phyloP scores from a whole-genome alignment of 2,113 vertebrate genomes.

The Embiotoca jacksoni region DNA sequence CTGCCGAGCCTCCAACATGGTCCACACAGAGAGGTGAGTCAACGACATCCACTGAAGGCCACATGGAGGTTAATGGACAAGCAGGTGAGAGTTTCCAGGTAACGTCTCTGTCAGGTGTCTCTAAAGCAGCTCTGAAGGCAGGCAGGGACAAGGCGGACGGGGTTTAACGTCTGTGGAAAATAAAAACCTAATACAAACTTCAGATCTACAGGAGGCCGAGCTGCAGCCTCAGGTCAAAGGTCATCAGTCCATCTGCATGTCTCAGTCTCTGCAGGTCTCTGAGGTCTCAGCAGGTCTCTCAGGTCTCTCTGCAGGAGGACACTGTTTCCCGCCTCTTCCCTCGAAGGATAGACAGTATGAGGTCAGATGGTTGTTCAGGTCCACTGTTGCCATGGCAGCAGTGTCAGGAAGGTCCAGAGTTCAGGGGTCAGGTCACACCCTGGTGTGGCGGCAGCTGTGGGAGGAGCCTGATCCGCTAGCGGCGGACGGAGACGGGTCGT shows the following conservation, averaged over 20 bases:
- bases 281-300: constrained; percentile 44
- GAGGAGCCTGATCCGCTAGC: constrained; percentile 83
- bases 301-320: constrained; percentile 12
- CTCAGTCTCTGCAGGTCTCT: constrained; percentile 24
- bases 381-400: constrained; percentile 47
- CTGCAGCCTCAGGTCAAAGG: constrained; percentile 37
- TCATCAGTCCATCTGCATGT: constrained; percentile 12
- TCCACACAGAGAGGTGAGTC: constrained; percentile 35
- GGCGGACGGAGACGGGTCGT: constrained; percentile 85
- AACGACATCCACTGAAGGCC: constrained; percentile 72
- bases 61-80: constrained; percentile 70
- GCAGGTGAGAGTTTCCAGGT: constrained; percentile 62
- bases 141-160: constrained; percentile 74
- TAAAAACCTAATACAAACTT: constrained; percentile 62
- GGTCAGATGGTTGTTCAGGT: constrained; percentile 80
- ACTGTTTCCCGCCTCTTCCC: constrained; percentile 53
- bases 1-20: constrained; percentile 31
- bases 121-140: constrained; percentile 76
- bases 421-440: constrained; percentile 82
- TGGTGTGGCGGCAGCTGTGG: constrained; percentile 90
- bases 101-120: constrained; percentile 38
- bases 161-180: constrained; percentile 72
- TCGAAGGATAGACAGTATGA: constrained; percentile 68
- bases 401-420: constrained; percentile 35
- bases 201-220: constrained; percentile 55